Evolutionary conservation across 2,888 invertebrate species (phyloP).

Genomic region (Melolontha melolontha): DNA sequence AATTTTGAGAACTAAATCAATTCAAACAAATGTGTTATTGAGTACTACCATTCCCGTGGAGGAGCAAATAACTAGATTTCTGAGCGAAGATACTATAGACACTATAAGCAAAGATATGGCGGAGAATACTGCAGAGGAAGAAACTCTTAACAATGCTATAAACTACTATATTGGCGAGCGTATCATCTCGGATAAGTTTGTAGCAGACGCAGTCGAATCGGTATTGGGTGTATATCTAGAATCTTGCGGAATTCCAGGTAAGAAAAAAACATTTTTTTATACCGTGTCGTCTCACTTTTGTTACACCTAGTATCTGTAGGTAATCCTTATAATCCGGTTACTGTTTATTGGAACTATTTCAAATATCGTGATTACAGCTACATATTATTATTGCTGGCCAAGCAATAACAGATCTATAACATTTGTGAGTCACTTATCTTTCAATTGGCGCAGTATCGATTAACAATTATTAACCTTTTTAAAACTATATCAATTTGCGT

Average conservation of each 20-base stretch:
- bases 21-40: slow-evolving; percentile 67
- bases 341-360: too few species aligned
- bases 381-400: too few species aligned
- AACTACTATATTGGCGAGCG: slow-evolving; percentile 65
- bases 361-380: too few species aligned
- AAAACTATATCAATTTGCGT: too few species aligned
- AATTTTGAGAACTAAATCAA: slow-evolving; percentile 65
- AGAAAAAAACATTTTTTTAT: too few species aligned
- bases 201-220: slow-evolving; percentile 90
- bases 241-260: slow-evolving; percentile 64
- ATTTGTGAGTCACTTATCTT: too few species aligned
- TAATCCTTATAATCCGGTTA: too few species aligned
- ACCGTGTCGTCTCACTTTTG: too few species aligned
- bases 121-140: slow-evolving; percentile 54
- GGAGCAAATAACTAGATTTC: slow-evolving; percentile 62
- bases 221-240: slow-evolving; percentile 82
- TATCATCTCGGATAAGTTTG: slow-evolving; percentile 72
- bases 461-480: too few species aligned
- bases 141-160: slow-evolving; percentile 42
- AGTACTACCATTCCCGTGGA: slow-evolving; percentile 64
- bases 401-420: too few species aligned
- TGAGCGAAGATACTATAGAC: slow-evolving; percentile 53
- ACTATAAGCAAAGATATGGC: slow-evolving; percentile 47
- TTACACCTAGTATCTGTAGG: too few species aligned
- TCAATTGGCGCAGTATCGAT: too few species aligned